phyloP scores from a whole-genome alignment of 2,888 invertebrate species.

The Lasioglossum malachurum region DNA sequence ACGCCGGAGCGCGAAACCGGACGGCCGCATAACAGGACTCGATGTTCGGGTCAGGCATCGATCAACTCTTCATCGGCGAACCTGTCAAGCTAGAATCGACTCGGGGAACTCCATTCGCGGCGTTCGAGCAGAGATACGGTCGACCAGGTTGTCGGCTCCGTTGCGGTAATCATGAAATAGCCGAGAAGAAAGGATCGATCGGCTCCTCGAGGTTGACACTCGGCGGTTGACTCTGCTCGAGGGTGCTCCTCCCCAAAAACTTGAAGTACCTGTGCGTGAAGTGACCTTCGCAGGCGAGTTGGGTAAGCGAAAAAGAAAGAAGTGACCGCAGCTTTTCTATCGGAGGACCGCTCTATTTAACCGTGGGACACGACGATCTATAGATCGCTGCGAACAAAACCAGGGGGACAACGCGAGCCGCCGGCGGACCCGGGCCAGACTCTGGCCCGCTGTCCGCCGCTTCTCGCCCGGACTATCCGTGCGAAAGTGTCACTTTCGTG shows the following conservation, averaged over 20 bases:
- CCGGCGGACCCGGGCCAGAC: background rate
- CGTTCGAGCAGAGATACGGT: background rate
- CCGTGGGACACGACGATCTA: slow-evolving; percentile 35
- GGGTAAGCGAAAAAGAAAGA: slow-evolving; percentile 15
- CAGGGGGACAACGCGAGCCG: background rate
- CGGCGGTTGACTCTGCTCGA: background rate
- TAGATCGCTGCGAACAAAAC: slow-evolving; percentile 22
- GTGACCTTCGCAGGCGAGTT: background rate
- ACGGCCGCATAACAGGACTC: background rate
- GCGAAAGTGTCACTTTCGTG: slow-evolving; percentile 79
- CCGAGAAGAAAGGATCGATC: background rate
- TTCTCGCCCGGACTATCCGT: slow-evolving; percentile 69
- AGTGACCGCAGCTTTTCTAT: slow-evolving; percentile 31
- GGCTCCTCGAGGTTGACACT: background rate
- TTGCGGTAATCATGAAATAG: background rate
- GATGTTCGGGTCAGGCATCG: slow-evolving; percentile 1
- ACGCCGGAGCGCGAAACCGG: background rate
- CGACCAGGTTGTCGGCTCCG: background rate
- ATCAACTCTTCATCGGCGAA: slow-evolving; percentile 4
- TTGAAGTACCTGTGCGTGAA: background rate
- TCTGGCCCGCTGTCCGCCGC: slow-evolving; percentile 21
- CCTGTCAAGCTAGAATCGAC: background rate
- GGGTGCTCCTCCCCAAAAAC: background rate
- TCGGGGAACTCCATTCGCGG: background rate
- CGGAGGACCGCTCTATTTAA: slow-evolving; percentile 25